These are phyloP conservation scores for Eupithecia insigniata DNA, from an alignment of 2,888 invertebrate species.

Conservation along the genomic window DNA sequence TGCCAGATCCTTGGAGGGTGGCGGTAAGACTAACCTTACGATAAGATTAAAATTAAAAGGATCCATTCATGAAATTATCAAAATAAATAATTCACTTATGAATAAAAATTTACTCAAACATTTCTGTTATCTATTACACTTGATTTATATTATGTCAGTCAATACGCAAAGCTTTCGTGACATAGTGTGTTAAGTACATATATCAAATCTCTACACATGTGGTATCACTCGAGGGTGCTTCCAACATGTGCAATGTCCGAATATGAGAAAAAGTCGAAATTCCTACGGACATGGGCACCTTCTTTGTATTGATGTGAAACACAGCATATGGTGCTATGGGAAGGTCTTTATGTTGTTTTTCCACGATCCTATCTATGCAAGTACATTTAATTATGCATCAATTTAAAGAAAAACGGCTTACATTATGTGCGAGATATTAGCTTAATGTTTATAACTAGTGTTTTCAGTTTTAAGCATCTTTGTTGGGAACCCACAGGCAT, in stretches of 20 bases:
- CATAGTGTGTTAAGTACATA: background rate
- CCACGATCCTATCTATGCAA: constrained; percentile 52
- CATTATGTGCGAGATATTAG: constrained; percentile 22
- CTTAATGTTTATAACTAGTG: background rate
- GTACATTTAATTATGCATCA: constrained; percentile 24
- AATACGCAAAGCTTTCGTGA: background rate
- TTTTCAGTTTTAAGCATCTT: constrained; percentile 8
- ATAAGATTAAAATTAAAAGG: background rate
- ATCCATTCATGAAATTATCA: background rate
- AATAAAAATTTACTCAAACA: background rate
- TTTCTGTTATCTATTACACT: background rate
- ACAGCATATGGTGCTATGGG: constrained; percentile 65
- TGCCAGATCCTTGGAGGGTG: too few relatives aligned
- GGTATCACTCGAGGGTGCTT: constrained; percentile 46
- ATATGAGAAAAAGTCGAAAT: constrained; percentile 50
- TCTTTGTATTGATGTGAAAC: constrained; percentile 59
- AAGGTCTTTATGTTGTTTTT: constrained; percentile 60
- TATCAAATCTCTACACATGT: constrained; percentile 43
- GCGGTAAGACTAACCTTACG: background rate
- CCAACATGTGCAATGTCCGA: constrained; percentile 54
- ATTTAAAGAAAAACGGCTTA: constrained; percentile 13
- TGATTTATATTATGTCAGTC: background rate
- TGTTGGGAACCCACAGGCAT: background rate
- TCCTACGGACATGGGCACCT: constrained; percentile 35
- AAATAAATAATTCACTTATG: background rate